Percentiles rank a stretch among this genome's conserved stretches.
Conservation (phyloP, 1,140 invertebrate genomes). For the Drosophila biarmipes region DNA sequence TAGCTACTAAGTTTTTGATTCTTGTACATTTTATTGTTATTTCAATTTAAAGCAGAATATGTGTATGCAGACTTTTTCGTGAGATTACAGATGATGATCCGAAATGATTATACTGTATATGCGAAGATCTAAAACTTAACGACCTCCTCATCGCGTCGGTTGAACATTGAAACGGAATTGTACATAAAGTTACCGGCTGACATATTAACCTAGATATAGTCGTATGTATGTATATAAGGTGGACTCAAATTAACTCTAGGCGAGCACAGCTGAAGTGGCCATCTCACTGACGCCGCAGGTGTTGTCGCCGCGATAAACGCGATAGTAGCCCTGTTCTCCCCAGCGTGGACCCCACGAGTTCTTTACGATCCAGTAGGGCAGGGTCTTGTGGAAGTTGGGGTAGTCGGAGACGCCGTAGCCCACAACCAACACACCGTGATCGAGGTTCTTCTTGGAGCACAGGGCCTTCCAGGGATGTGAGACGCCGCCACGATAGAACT, state of each 20-base stretch:
- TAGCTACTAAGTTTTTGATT: background rate
- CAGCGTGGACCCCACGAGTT: conserved; percentile 96
- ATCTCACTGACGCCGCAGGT: conserved; percentile 97
- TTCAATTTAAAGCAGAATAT: conserved; percentile 54
- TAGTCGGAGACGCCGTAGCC: conserved; percentile 94
- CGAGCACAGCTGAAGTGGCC: conserved; percentile 93
- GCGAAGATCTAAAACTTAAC: conserved; percentile 26
- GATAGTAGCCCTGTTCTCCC: conserved; percentile 96
- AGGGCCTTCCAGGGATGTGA: conserved; percentile 97
- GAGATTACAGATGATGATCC: conserved; percentile 64
- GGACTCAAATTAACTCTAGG: conserved; percentile 39
- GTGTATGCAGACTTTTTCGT: conserved; percentile 50
- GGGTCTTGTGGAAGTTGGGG: conserved; percentile 91
- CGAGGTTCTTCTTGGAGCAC: conserved; percentile 91
- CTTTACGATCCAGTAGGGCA: conserved; percentile 97
- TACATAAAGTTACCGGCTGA: conserved; percentile 44
- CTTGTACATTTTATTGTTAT: conserved; percentile 66
- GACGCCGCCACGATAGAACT: conserved; percentile 98
- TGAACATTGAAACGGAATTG: conserved; percentile 35
- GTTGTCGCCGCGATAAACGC: conserved; percentile 96
- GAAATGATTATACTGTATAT: conserved; percentile 56
- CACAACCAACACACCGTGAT: conserved; percentile 97
- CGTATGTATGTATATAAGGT: conserved; percentile 40
- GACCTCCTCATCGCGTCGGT: conserved; percentile 19
- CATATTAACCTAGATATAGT: conserved; percentile 61